Evolutionary conservation across 2,113 vertebrate genomes (phyloP), one percentile per base, ranked within the genome.

Genomic region (Lagopus muta): DNA sequence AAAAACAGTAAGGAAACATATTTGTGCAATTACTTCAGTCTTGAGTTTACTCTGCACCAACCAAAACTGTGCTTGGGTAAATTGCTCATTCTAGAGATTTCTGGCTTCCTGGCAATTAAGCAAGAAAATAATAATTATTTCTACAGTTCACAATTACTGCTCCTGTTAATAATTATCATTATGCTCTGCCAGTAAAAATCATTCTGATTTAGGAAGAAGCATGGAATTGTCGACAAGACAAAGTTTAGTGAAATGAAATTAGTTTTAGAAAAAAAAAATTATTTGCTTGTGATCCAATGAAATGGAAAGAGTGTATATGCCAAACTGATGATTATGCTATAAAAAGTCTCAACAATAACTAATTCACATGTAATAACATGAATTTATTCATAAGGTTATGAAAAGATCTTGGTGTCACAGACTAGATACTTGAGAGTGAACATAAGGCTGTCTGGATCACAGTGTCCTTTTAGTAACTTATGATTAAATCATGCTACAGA

Each of bases 401-500:
- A 64, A 30, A 75, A 84, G 43, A 82, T 92, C 80, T 48, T 43
- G 34, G 20, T 72, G 43, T 77, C 87, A 55, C 78, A 86, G 78
- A 77, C 69, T 30, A 76, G 50, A 86, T 89, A 75, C 62, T 95
- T 91, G 62, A 81, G 72, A 83, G 30, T 43, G 64, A 94, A 66
- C 73, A 90, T 87, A 91, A 94, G 92, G 86, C 72, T 88, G 82
- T 78, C 79, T 93, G 89, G 75, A 92, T 93, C 45, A 18, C 62
- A 70, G 47, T 3, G 3, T 93, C 74, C 55, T 95, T 94, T 94
- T 60, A 79, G 88, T 47, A 92, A 94, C 54, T 84, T 91, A 70
- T 83, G 82, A 94, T 94, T 93, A 95, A 96, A 88, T 88, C 76
- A 91, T 90, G 43, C n/a, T 92, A 64, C 50, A 83, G 43, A 94